A percentile compares a stretch with the other conserved stretches of the same genome.
phyloP scores from a whole-genome alignment of 92 coral and sea anemone species.

The Epizoanthus rinbou region DNA sequence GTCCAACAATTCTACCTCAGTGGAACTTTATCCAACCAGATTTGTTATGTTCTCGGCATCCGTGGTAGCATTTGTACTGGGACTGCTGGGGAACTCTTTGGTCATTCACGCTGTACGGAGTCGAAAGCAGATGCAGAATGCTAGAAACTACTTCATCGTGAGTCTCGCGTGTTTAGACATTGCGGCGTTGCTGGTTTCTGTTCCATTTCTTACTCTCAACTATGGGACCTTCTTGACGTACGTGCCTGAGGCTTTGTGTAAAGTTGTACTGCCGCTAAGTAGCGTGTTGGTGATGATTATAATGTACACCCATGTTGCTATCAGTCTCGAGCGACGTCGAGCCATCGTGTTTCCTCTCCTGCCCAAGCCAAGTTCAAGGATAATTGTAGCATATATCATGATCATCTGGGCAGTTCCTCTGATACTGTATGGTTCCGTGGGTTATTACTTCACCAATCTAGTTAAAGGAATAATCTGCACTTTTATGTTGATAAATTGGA shows the following conservation, averaged over 20 bases:
- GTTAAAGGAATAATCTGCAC: no score
- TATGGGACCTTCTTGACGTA: not conserved
- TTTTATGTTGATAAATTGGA: no score
- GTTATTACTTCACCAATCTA: not conserved
- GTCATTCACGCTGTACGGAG: no score
- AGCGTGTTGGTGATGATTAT: not conserved
- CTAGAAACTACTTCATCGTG: slow-evolving; percentile 16
- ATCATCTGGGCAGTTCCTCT: no score
- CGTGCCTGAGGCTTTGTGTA: not conserved
- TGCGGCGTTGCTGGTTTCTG: not conserved
- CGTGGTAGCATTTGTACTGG: no score
- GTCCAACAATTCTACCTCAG: no score
- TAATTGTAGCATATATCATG: not conserved
- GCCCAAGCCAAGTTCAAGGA: slow-evolving; percentile 4
- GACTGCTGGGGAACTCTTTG: no score
- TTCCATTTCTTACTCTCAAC: not conserved
- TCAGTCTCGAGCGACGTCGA: slow-evolving; percentile 9
- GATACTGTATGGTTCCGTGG: no score
- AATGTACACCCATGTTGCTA: not conserved
- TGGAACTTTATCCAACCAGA: no score
- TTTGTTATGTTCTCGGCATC: no score
- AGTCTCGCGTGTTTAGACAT: slow-evolving; percentile 16
- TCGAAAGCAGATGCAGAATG: not conserved
- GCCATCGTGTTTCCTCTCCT: slow-evolving; percentile 20
- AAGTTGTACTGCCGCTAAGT: no score